Evolutionary conservation across 2,797 vertebrate species (phyloP), one percentile per base, ranked within the genome.

Genomic region (Neosilurus mollespiculum): DNA sequence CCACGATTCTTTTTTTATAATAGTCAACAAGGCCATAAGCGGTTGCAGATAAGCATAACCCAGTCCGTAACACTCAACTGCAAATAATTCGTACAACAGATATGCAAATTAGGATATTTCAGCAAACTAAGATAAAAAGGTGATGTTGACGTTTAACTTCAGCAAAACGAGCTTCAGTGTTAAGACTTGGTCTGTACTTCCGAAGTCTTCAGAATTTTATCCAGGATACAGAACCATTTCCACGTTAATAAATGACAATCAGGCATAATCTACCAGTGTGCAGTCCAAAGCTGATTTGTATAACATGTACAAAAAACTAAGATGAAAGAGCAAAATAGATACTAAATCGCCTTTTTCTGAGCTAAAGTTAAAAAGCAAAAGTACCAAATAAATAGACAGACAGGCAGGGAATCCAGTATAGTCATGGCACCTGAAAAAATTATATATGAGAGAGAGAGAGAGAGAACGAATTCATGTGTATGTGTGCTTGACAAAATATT

Each of bases 51-150:
- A 34, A 80, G 24, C 24, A 80, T 3, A n/a, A 15, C 8, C 14
- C 7, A 9, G 18, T 15, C 12, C 18, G n/a, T 53, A 58, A 58
- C 75, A 26, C 76, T 80, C 61, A 70, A 79, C 49, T 58, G 20
- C 61, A 24, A 62, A 81, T 71, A 78, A 82, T 84, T 84, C 71
- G 37, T 54, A 37, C 79, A 82, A 79, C 65, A 84, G 11, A n/a
- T 24, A 51, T 5, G 10, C 3, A 22, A 30, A 78, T 75, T 15
- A 58, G 34, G n/a, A n/a, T n/a, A n/a, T n/a, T n/a, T n/a, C n/a
- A n/a, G n/a, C n/a, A n/a, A n/a, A 22, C 69, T 15, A n/a, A 54
- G 22, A 69, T 43, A 67, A 56, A 59, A 30, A 18, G 15, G 43
- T 71, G 51, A 83, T 14, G n/a, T 20, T 9, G 0, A 7, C 16